Percentiles rank a stretch among this genome's conserved stretches.
Evolutionary conservation across 2,888 invertebrate genomes (phyloP).

Genomic region (Megamerina dolium): DNA sequence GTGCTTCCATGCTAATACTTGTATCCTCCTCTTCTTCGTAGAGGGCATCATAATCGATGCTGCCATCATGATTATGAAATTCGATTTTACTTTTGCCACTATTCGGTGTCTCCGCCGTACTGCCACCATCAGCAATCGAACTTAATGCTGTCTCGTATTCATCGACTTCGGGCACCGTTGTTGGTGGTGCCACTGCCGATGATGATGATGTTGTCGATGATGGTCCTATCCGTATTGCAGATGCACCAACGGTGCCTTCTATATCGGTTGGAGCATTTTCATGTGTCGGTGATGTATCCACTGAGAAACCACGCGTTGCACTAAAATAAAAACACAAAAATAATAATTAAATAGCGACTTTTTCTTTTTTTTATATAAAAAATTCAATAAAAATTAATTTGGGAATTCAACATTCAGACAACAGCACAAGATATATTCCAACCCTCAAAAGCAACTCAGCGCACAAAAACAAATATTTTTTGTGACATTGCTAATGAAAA

Average conservation of each 20-base stretch:
- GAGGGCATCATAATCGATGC: conserved; percentile 75
- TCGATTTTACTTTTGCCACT: conserved; percentile 7
- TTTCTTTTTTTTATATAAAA: no score
- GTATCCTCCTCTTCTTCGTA: conserved; percentile 88
- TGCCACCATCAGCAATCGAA: conserved; percentile 20
- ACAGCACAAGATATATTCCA: no score
- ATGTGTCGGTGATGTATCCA: conserved; percentile 42
- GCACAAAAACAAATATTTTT: no score
- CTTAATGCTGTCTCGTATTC: conserved; percentile 36
- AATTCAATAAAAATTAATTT: no score
- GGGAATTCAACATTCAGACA: no score
- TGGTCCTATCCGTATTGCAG: no score
- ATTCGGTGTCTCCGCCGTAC: conserved; percentile 2
- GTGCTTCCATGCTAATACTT: conserved; percentile 89
- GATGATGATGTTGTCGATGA: conserved; percentile 20
- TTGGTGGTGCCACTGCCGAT: conserved; percentile 16
- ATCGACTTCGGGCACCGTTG: conserved; percentile 35
- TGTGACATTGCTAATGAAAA: no score
- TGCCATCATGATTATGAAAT: conserved; percentile 56
- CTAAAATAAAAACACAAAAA: conserved; percentile 28
- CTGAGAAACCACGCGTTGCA: conserved; percentile 42
- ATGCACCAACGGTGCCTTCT: conserved; percentile 15
- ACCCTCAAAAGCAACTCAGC: no score
- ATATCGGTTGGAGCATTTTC: conserved; percentile 34
- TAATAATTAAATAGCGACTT: no score